Evolutionary conservation across 2,888 invertebrate genomes (phyloP).

Genomic region (Euzophera pinguis): DNA sequence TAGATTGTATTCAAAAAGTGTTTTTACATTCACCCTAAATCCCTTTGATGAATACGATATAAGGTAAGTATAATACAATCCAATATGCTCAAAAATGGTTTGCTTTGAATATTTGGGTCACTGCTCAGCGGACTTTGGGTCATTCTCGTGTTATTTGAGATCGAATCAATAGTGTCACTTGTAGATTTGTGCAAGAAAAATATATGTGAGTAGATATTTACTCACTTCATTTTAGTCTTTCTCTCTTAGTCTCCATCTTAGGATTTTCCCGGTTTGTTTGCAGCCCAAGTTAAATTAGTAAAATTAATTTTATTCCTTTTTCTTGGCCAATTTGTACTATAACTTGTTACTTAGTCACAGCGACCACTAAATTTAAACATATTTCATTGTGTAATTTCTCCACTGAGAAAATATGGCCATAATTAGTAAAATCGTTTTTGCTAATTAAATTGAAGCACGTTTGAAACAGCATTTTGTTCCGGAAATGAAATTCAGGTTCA

Average conservation of each 20-base stretch:
- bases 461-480: conserved; percentile 1
- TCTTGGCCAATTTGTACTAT: not conserved
- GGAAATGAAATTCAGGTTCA: not conserved
- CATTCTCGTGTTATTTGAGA: not conserved
- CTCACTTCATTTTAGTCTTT: too few relatives aligned
- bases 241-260: too few relatives aligned
- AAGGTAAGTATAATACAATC: not conserved
- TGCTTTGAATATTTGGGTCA: not conserved
- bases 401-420: not conserved
- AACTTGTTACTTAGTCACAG: not conserved
- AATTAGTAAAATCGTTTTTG: not conserved
- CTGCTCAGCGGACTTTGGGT: not conserved
- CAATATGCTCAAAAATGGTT: not conserved
- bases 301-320: not conserved
- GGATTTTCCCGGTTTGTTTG: too few relatives aligned
- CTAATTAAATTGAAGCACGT: conserved; percentile 1
- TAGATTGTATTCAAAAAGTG: conserved; percentile 24
- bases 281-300: too few relatives aligned
- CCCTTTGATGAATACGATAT: not conserved
- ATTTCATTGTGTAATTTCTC: not conserved
- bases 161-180: not conserved
- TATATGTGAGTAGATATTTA: too few relatives aligned
- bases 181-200: too few relatives aligned
- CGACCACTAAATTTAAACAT: not conserved
- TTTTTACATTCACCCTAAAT: not conserved